A percentile compares a stretch with the other conserved stretches of the same genome.
Evolutionary conservation across 2,113 vertebrate genomes (phyloP).

Genomic region (Budorcas taxicolor): DNA sequence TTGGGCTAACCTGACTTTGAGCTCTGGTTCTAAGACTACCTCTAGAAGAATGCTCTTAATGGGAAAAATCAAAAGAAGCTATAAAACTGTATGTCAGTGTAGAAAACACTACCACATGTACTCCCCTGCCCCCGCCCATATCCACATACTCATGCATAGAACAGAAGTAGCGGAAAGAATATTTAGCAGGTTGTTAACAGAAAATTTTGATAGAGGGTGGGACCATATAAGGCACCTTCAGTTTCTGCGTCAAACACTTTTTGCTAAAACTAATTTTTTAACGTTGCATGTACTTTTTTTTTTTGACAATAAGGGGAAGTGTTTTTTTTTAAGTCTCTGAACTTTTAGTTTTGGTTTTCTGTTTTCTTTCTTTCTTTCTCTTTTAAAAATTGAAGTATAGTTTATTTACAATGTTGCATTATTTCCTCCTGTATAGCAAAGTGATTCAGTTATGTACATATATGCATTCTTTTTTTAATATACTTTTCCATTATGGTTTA

Average conservation of each 20-base stretch:
- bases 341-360: background rate
- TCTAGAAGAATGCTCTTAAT: background rate
- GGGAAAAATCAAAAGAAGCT: background rate
- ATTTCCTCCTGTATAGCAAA: background rate
- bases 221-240: background rate
- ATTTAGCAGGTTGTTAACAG: background rate
- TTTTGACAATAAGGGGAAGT: background rate
- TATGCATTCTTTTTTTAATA: background rate
- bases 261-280: background rate
- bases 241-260: background rate
- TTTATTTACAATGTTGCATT: background rate
- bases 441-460: background rate
- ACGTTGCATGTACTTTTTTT: background rate
- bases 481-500: background rate
- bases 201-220: background rate
- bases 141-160: too few species aligned
- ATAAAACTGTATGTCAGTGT: background rate
- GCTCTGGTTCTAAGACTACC: background rate
- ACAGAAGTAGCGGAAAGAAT: background rate
- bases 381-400: background rate
- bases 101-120: background rate
- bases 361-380: background rate
- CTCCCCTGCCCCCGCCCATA: rapidly evolving
- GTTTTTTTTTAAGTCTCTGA: background rate
- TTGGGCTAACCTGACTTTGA: background rate